Conservation (phyloP, 2,888 invertebrate species). For the Mycalesis mineus region DNA sequence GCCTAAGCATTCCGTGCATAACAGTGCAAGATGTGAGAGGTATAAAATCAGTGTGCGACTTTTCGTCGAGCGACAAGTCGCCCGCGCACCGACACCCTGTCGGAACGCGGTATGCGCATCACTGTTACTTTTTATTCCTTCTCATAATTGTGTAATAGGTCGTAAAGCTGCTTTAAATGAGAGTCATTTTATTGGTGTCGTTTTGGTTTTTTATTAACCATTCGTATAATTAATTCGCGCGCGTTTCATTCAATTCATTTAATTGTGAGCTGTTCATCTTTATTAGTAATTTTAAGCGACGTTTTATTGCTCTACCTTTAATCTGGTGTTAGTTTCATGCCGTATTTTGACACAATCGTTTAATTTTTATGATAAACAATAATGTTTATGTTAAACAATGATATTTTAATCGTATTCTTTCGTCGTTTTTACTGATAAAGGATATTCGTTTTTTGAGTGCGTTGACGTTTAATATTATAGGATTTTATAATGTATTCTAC, state of each 20-base stretch:
- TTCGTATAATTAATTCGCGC: slow-evolving; percentile 2
- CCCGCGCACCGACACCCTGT: neutral
- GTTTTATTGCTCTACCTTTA: neutral
- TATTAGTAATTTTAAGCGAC: slow-evolving; percentile 4
- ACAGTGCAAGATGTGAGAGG: too few species aligned
- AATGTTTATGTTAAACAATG: too few species aligned
- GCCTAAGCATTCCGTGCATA: too few species aligned
- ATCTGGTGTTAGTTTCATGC: neutral
- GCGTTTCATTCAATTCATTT: slow-evolving; percentile 5
- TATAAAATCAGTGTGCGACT: too few species aligned
- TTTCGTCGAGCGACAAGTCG: neutral
- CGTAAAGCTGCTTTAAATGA: slow-evolving; percentile 11
- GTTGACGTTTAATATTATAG: too few species aligned
- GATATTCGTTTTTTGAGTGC: too few species aligned
- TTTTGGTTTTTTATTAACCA: slow-evolving; percentile 7
- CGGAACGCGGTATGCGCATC: too few species aligned
- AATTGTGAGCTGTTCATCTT: slow-evolving; percentile 7
- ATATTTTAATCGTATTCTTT: too few species aligned
- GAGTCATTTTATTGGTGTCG: slow-evolving; percentile 10
- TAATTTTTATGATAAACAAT: too few species aligned
- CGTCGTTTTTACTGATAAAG: too few species aligned
- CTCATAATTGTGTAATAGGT: slow-evolving; percentile 12
- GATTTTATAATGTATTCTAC: too few species aligned
- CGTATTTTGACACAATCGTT: neutral
- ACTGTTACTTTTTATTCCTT: neutral